Percentiles rank a stretch among this genome's conserved stretches.
phyloP scores from a whole-genome alignment of 1,140 invertebrate genomes.

The Lucilia cuprina region DNA sequence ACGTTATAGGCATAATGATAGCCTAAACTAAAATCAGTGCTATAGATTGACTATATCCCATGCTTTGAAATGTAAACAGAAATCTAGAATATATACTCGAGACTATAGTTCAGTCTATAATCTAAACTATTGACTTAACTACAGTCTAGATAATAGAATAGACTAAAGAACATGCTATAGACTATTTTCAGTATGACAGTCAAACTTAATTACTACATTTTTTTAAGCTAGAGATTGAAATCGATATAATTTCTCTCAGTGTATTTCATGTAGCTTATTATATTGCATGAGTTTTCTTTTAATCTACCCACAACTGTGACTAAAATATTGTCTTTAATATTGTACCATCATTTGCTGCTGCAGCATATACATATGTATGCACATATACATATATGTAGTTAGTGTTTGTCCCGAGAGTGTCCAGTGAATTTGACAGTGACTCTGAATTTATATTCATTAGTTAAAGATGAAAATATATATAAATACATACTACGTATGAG shows the following conservation, averaged over 20 bases:
- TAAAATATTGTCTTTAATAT: background rate
- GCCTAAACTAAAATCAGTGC: too few species aligned
- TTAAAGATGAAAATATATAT: background rate
- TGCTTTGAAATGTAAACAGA: too few species aligned
- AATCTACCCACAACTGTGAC: background rate
- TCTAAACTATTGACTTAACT: too few species aligned
- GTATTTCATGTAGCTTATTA: background rate
- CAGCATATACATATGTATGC: background rate
- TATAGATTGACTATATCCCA: too few species aligned
- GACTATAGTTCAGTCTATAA: too few species aligned
- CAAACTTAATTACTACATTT: too few species aligned
- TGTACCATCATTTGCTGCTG: background rate
- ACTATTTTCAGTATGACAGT: too few species aligned
- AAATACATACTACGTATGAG: background rate
- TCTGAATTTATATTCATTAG: conserved; percentile 3
- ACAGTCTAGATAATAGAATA: too few species aligned
- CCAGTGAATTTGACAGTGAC: conserved; percentile 1
- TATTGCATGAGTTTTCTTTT: background rate
- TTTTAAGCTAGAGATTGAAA: too few species aligned
- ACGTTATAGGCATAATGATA: too few species aligned
- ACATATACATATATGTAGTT: background rate
- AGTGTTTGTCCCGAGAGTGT: background rate
- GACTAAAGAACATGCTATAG: too few species aligned
- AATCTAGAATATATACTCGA: too few species aligned
- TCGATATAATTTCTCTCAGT: background rate